Conservation (phyloP, 2,797 vertebrate species). For the Liparis tanakae region DNA sequence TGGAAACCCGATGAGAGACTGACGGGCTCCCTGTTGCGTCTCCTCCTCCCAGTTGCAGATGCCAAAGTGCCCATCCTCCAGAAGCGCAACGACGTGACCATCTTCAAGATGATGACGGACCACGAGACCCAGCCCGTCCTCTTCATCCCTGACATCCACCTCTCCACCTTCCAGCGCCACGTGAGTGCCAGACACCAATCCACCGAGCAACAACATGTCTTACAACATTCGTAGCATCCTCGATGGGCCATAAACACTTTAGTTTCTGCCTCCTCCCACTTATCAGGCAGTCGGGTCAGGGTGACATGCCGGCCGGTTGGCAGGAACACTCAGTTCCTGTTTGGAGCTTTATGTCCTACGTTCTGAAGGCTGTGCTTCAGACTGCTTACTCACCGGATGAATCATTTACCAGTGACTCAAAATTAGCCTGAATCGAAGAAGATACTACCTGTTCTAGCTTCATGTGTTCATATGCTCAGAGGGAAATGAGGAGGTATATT, state of each 20-base stretch:
- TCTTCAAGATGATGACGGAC: constrained; percentile 94
- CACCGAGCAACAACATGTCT: neutral
- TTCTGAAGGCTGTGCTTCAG: constrained; percentile 56
- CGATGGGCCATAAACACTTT: constrained; percentile 57
- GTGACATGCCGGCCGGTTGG: constrained; percentile 69
- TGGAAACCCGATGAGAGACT: neutral
- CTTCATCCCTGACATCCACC: constrained; percentile 97
- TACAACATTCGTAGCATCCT: constrained; percentile 1
- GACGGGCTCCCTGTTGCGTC: neutral
- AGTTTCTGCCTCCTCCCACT: constrained; percentile 44
- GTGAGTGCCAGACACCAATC: constrained; percentile 81
- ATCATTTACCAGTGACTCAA: constrained; percentile 63
- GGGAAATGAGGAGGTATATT: constrained; percentile 7
- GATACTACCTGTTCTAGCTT: constrained; percentile 13
- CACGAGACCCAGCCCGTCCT: constrained; percentile 95
- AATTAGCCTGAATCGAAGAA: constrained; percentile 19
- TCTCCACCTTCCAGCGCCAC: constrained; percentile 93
- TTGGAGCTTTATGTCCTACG: constrained; percentile 62
- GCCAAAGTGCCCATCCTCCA: constrained; percentile 91
- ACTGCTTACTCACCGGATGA: constrained; percentile 62
- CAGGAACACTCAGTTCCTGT: constrained; percentile 70
- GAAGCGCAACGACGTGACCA: constrained; percentile 93
- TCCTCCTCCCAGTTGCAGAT: constrained; percentile 83
- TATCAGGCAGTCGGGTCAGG: constrained; percentile 61
- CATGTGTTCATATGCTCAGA: neutral